A percentile compares a stretch with the other conserved stretches of the same genome.
phyloP scores from a whole-genome alignment of 2,113 vertebrate species.

The Acrocephalus arundinaceus region DNA sequence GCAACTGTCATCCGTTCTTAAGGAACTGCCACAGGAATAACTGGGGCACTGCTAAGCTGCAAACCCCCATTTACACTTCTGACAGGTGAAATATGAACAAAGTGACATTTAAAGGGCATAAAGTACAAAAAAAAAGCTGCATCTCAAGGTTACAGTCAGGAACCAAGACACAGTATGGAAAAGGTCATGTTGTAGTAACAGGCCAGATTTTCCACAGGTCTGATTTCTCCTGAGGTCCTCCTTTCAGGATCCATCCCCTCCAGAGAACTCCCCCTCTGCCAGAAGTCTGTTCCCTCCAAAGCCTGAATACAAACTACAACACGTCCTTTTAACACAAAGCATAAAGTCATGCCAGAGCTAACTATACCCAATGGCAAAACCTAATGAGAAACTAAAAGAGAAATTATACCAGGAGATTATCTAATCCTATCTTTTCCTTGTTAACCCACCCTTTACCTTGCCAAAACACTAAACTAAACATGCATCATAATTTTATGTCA shows the following conservation, averaged over 20 bases:
- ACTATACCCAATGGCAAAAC: conserved; percentile 5
- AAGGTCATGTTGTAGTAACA: not conserved
- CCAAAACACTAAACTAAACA: conserved; percentile 22
- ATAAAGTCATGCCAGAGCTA: not conserved
- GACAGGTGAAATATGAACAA: not conserved
- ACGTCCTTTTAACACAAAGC: not conserved
- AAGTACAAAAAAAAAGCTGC: not conserved
- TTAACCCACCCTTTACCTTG: not conserved
- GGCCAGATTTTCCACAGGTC: not conserved
- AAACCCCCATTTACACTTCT: not conserved
- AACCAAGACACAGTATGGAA: not conserved
- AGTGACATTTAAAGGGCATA: not conserved
- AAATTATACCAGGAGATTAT: conserved; percentile 11
- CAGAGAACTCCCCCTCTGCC: not conserved
- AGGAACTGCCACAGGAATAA: not conserved
- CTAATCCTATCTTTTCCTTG: not conserved
- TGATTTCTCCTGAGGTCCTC: not conserved
- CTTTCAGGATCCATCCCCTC: not conserved
- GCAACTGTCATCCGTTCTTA: not conserved
- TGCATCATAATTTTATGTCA: not conserved
- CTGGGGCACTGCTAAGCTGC: not conserved
- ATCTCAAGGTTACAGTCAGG: not conserved
- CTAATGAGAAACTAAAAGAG: conserved; percentile 32
- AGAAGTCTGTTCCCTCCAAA: not conserved
- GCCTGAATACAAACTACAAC: not conserved